These are phyloP conservation scores for Ambastaia sidthimunki DNA, from an alignment of 2,797 vertebrate species.

Conservation along the genomic window DNA sequence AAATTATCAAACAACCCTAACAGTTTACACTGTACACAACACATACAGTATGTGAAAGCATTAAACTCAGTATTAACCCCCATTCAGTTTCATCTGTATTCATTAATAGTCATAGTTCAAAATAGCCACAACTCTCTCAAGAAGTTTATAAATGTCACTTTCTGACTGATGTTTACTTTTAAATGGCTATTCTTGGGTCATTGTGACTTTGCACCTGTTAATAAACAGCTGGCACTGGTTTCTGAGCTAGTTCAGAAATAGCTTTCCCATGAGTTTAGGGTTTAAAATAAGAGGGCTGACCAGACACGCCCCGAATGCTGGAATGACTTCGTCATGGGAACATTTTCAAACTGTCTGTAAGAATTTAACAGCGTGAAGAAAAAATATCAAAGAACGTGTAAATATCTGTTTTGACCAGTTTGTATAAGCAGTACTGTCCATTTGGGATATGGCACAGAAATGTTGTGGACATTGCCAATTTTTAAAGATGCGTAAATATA, in stretches of 20 bases:
- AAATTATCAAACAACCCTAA: no score
- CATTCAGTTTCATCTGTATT: background rate
- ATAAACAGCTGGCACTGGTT: slow-evolving; percentile 71
- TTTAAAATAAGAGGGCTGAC: slow-evolving; percentile 78
- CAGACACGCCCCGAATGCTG: slow-evolving; percentile 71
- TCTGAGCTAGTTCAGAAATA: slow-evolving; percentile 78
- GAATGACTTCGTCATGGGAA: slow-evolving; percentile 80
- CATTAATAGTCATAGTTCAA: background rate
- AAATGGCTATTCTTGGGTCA: slow-evolving; percentile 59
- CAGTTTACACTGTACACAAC: background rate
- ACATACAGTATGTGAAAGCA: background rate
- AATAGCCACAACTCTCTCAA: slow-evolving; percentile 1
- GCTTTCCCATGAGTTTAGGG: slow-evolving; percentile 83
- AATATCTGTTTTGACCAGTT: slow-evolving; percentile 53
- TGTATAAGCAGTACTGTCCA: slow-evolving; percentile 59
- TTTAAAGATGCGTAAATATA: background rate
- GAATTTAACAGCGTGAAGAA: slow-evolving; percentile 68
- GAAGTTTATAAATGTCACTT: background rate
- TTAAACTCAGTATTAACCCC: background rate
- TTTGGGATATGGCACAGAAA: slow-evolving; percentile 51
- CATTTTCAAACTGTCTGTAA: slow-evolving; percentile 71
- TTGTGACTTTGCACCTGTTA: slow-evolving; percentile 77
- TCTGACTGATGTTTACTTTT: slow-evolving; percentile 32
- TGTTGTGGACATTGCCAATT: background rate
- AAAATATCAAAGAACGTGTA: slow-evolving; percentile 55